Conservation (phyloP, 1,140 invertebrate genomes). For the Heliconius himera region DNA sequence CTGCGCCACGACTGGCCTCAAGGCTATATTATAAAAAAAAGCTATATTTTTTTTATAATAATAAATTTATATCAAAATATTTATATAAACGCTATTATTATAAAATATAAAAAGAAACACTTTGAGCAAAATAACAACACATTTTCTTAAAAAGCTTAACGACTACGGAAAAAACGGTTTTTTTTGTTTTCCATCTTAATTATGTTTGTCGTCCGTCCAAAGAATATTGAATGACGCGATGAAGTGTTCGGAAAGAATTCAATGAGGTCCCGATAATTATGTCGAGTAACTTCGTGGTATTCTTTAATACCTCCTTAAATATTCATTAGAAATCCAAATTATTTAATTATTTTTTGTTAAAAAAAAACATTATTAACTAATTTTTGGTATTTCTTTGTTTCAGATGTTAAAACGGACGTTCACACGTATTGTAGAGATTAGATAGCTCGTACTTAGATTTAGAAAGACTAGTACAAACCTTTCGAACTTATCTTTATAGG, state of each 20-base stretch:
- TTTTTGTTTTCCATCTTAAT: conserved; percentile 26
- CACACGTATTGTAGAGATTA: conserved; percentile 52
- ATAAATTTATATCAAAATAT: too few relatives aligned
- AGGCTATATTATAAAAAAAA: too few relatives aligned
- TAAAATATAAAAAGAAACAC: too few relatives aligned
- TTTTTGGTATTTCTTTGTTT: conserved; percentile 57
- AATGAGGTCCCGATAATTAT: conserved; percentile 66
- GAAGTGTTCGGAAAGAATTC: conserved; percentile 57
- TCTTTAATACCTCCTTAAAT: conserved; percentile 63
- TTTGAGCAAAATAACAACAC: not conserved
- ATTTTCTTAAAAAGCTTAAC: not conserved
- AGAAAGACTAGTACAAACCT: conserved; percentile 65
- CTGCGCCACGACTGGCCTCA: too few relatives aligned
- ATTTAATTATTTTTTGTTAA: not conserved
- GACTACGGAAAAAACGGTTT: not conserved
- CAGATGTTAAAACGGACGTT: conserved; percentile 79
- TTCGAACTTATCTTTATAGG: conserved; percentile 64
- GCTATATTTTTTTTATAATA: too few relatives aligned
- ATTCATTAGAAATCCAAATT: conserved; percentile 55
- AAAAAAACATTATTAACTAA: not conserved
- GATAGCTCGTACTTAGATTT: conserved; percentile 50
- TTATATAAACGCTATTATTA: too few relatives aligned
- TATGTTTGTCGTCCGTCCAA: conserved; percentile 36
- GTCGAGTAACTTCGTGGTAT: conserved; percentile 52
- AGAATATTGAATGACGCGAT: conserved; percentile 56